Evolutionary conservation across 1,140 invertebrate genomes (phyloP).

Genomic region (Meloidogyne exigua): DNA sequence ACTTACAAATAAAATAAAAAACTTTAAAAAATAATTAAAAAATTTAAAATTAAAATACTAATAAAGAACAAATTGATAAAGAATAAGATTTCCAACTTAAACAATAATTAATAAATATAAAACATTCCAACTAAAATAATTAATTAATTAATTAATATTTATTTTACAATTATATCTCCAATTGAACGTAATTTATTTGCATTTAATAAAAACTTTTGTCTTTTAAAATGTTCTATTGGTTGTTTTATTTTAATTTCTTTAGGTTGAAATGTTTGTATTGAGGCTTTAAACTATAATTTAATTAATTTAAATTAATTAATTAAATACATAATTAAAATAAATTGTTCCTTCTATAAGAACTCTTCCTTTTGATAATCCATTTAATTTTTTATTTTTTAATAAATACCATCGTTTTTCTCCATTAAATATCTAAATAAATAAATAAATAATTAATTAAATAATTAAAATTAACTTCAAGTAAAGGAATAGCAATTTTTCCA

Average conservation of each 20-base stretch:
- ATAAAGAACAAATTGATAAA: constrained; percentile 81
- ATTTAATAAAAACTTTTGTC: constrained; percentile 65
- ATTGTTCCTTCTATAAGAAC: constrained; percentile 88
- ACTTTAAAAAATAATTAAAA: constrained; percentile 29
- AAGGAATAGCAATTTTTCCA: constrained; percentile 85
- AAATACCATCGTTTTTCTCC: constrained; percentile 91
- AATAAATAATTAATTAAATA: background rate
- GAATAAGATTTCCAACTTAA: constrained; percentile 92
- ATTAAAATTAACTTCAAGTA: constrained; percentile 67
- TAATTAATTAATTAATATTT: background rate
- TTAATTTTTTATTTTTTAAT: constrained; percentile 91
- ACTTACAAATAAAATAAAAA: constrained; percentile 47
- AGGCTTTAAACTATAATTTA: constrained; percentile 73
- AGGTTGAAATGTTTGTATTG: constrained; percentile 86
- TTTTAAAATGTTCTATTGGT: constrained; percentile 88
- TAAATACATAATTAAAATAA: constrained; percentile 78
- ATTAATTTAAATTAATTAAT: background rate
- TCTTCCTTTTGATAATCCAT: constrained; percentile 83
- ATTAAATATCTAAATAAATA: constrained; percentile 75
- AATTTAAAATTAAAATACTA: constrained; percentile 66
- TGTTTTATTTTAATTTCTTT: constrained; percentile 92
- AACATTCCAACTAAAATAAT: constrained; percentile 72
- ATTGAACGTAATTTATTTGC: constrained; percentile 73
- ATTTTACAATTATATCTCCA: background rate
- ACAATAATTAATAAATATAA: constrained; percentile 90